A percentile compares a stretch with the other conserved stretches of the same genome.
Conservation (phyloP, 2,113 vertebrate genomes). For the Bagarius yarrelli region DNA sequence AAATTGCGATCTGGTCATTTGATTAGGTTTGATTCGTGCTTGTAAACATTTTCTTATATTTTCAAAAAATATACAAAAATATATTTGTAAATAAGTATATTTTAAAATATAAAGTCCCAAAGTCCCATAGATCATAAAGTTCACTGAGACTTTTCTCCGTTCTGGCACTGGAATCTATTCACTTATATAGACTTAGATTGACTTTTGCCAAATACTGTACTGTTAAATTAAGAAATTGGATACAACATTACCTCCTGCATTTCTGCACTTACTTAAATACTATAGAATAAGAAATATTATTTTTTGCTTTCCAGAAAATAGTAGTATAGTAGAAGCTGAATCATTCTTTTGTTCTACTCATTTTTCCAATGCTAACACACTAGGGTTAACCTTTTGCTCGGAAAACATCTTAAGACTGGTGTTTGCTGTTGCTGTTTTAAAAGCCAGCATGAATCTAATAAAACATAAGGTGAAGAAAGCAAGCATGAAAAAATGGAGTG, state of each 20-base stretch:
- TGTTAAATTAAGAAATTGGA: neutral
- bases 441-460: neutral
- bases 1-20: no score
- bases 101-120: no score
- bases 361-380: conserved; percentile 22
- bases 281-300: neutral
- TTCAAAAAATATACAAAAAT: no score
- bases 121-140: no score
- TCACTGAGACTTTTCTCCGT: no score
- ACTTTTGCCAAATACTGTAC: no score
- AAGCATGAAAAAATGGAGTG: neutral
- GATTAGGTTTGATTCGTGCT: no score
- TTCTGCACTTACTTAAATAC: neutral
- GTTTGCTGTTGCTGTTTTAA: neutral
- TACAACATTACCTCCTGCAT: neutral
- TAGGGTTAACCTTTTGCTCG: conserved; percentile 39
- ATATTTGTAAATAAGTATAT: no score
- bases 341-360: neutral
- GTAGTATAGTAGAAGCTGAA: neutral
- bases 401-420: neutral
- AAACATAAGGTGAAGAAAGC: neutral
- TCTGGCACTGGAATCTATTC: no score
- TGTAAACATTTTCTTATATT: no score
- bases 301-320: neutral
- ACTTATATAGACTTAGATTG: no score